Evolutionary conservation across 2,797 vertebrate species (phyloP), one percentile per base, ranked within the genome.

Genomic region (Loris lydekkerianus): DNA sequence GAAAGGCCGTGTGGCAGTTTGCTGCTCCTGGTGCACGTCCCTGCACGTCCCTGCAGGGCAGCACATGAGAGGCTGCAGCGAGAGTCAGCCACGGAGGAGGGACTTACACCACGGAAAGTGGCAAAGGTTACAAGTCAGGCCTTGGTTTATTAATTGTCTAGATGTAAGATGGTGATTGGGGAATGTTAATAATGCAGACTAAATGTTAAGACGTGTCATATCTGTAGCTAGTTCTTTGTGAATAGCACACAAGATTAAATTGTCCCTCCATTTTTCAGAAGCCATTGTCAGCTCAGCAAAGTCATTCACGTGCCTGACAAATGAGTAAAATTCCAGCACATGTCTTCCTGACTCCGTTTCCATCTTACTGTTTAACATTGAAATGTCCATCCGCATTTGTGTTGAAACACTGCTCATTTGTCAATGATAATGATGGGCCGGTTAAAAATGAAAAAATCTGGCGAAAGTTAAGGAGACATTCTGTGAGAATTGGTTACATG

Each of bases 381-480:
- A 61, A 69, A 14, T 37, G n/a, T 49, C 20, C 34, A 1, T n/a
- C n/a, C 40, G 3, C n/a, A 34, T n/a, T 89, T 40, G 46, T 34
- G 34, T 70, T 14, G 3, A 89, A 92, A 37, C 14, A 72, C 29
- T 5, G 13, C 7, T 11, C 73, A 7, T 34, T 84, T 94, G 37
- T 78, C 15, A 84, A 3, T 20, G 14, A 40, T 37, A 60, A n/a
- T 76, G 27, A 43, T 27, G 63, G 67, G 2, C 80, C 60, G 18
- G 2, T 21, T 86, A 31, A 29, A 61, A 60, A 56, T 58, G 31
- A n/a, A 72, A 60, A 23, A 86, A 65, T 56, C 81, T 92, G 53
- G 65, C 73, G 89, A 61, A 73, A 83, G 40, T 60, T 49, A 86
- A 75, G 70, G 29, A 83, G 80, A 21, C n/a, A 72, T 78, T 86